Percentiles rank a stretch among this genome's conserved stretches.
These are phyloP conservation scores for Brachionus plicatilis DNA, from an alignment of 1,140 invertebrate genomes.

Conservation along the genomic window DNA sequence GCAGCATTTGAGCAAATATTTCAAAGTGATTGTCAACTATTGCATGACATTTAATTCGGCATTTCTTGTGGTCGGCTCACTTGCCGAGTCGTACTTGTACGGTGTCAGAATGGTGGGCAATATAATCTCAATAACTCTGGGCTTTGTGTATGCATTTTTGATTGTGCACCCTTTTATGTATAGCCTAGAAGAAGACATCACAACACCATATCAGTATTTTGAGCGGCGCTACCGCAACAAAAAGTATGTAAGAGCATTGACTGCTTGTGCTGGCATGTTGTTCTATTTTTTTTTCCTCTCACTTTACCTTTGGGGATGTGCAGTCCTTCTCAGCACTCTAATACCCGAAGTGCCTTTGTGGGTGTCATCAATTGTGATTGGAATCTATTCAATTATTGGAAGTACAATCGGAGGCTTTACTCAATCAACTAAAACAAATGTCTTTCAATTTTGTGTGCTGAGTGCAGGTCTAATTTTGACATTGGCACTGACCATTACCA, in stretches of 20 bases:
- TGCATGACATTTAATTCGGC: conserved; percentile 11
- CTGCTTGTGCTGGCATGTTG: not conserved
- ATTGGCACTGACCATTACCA: not conserved
- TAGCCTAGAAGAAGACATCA: conserved; percentile 3
- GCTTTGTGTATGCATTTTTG: not conserved
- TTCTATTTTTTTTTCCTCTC: conserved; percentile 28
- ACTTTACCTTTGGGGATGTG: conserved; percentile 22
- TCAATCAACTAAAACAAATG: conserved; percentile 13
- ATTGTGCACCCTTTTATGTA: conserved; percentile 27
- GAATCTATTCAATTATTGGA: not conserved
- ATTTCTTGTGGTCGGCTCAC: not conserved
- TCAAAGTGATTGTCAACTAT: conserved; percentile 26
- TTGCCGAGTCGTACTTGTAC: conserved; percentile 19
- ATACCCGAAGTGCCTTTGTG: conserved; percentile 4
- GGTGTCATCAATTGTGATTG: not conserved
- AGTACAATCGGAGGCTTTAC: conserved; percentile 12
- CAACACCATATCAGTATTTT: conserved; percentile 23
- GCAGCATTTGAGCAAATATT: not conserved
- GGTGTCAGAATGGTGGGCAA: conserved; percentile 22
- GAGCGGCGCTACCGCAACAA: not conserved
- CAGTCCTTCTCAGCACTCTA: not conserved
- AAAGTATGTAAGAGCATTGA: conserved; percentile 4
- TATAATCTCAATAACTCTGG: conserved; percentile 24
- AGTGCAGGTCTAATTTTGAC: not conserved
- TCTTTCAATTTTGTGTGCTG: conserved; percentile 9